Evolutionary conservation across 2,888 invertebrate species (phyloP), one percentile per base, ranked within the genome.

Genomic region (Phalera bucephala): DNA sequence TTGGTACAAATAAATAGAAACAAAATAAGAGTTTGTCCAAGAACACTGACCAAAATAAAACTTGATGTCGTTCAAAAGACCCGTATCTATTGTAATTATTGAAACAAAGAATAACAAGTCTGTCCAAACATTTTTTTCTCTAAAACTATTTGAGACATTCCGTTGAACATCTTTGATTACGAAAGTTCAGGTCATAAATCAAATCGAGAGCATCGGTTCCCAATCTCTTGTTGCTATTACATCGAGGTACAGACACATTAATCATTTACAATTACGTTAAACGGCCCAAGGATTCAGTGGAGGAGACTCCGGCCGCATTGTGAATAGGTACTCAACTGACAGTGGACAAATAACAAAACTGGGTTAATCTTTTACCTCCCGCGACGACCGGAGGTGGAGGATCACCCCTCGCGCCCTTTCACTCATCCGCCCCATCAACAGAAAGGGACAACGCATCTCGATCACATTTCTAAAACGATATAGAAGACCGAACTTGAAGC

Each of bases 291-390:
- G 81, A 81, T 80, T 79, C 78, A 78, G 69, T 67, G 72, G 71
- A 75, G 74, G 71, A 81, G 82, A 83, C 83, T 83, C 72, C 72
- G 68, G 80, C 81, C 81, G 80, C 83, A 85, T 86, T 86, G 88
- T 87, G 86, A 86, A 83, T 83, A 83, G 81, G 83, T 83, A 88
- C 88, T 87, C 85, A 73, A 85, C 87, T 88, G 88, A 86, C 88
- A 88, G 85, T 88, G 88, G 88, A 89, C 88, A 89, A 89, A 89
- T 88, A 88, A 88, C 88, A 86, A 87, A 88, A 89, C 88, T 89
- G 84, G 88, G 88, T 89, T 89, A 89, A 89, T 88, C 88, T 88
- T 87, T 87, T 80, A 80, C 88, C 88, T 79, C 88, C 88, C 86
- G 80, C 72, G 46, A 72, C 55, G 68, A 50, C 55, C 44, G 72